Evolutionary conservation across 2,797 vertebrate species (phyloP), one percentile per base, ranked within the genome.

Genomic region (Salmo trutta): DNA sequence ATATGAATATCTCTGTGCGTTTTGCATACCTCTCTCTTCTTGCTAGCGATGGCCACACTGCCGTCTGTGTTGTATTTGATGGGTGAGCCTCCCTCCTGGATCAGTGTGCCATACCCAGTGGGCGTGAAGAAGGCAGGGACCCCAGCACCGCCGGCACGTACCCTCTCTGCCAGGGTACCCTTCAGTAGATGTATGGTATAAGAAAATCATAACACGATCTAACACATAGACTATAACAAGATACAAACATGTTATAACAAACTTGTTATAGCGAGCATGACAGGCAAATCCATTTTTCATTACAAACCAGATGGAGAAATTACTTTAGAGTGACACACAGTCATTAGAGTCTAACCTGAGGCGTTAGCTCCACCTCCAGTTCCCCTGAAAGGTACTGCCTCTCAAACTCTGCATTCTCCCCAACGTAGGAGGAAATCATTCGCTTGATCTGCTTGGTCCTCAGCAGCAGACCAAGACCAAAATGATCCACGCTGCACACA

Each of bases 101-200:
- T 97, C 71, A 99, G 90, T 0, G 98, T 99, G 59, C 98, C 98
- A 3, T 98, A 99, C 16, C 98, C 98, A 0, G 98, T 99, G 73
- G 97, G 96, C 16, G 98, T 99, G 85, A 96, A 99, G 90, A 99
- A 99, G 0, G 97, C 98, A 41, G 98, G 98, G 74, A 99, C 93
- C 16, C 98, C 98, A 27, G 98, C 98, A 7, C 98, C 98, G 0
- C 98, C 98, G 0, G 98, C 98, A 69, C 98, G 94, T 73, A 99
- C 96, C 79, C 96, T 93, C 92, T 99, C 98, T 27, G 98, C 98
- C 0, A 99, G 95, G 0, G 97, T 99, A 52, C 98, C 98, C 98
- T 99, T 56, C 4, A 5, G 54, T 56, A n/a, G 54, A n/a, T 56
- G 54, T n/a, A 56, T 56, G 17, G 4, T 53, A 10, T 27, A 47